Evolutionary conservation across 2,888 invertebrate species (phyloP).

Genomic region (Drosophila mulleri): DNA sequence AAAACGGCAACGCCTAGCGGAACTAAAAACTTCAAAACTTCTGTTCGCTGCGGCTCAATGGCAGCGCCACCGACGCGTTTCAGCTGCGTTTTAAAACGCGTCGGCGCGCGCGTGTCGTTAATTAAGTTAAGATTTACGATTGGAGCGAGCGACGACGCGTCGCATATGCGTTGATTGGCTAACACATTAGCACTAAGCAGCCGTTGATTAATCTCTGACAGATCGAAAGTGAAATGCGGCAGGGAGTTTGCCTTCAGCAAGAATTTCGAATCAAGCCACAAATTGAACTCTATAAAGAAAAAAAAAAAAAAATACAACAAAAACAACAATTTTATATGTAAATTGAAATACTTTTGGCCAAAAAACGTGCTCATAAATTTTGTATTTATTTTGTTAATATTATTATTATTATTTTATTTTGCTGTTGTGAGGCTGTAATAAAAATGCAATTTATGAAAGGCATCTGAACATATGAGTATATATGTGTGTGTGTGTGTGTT

Average conservation of each 20-base stretch:
- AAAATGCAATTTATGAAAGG: conserved; percentile 68
- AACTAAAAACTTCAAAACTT: conserved; percentile 37
- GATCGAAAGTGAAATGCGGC: conserved; percentile 58
- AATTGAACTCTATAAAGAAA: conserved; percentile 16
- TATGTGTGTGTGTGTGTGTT: conserved; percentile 10
- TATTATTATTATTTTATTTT: conserved; percentile 22
- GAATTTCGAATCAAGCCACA: conserved; percentile 12
- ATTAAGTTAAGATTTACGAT: conserved; percentile 74
- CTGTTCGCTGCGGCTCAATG: conserved; percentile 54
- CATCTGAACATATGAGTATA: conserved; percentile 22
- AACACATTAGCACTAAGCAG: conserved; percentile 61
- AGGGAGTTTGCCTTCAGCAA: conserved; percentile 13
- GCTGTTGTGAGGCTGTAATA: conserved; percentile 54
- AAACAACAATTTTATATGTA: conserved; percentile 12
- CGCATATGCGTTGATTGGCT: conserved; percentile 31
- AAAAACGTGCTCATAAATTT: conserved; percentile 50
- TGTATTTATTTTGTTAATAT: conserved; percentile 24
- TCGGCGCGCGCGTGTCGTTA: conserved; percentile 70
- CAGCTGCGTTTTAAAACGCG: conserved; percentile 60
- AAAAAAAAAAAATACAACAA: no score
- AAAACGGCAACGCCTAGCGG: conserved; percentile 19
- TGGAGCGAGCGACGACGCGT: conserved; percentile 36
- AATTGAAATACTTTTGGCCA: conserved; percentile 17
- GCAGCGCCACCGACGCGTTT: conserved; percentile 63
- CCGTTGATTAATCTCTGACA: conserved; percentile 58